These are phyloP conservation scores for Drosophila ohnishii DNA, from an alignment of 1,140 invertebrate genomes.

Conservation along the genomic window DNA sequence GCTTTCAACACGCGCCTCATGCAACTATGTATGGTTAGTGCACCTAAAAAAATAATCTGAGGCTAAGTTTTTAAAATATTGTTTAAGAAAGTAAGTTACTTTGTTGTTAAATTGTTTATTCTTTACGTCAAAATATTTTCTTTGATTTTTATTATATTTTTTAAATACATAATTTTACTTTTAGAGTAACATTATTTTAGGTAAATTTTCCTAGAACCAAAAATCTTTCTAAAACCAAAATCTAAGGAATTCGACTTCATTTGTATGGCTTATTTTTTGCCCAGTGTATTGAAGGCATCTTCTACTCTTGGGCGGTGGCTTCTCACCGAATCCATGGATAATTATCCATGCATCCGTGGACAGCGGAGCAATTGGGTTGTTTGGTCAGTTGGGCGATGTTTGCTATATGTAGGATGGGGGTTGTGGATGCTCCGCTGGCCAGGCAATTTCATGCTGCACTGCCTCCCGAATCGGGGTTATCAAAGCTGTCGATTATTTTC, in stretches of 20 bases:
- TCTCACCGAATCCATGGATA: constrained; percentile 49
- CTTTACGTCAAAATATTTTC: neutral
- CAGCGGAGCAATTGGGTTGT: constrained; percentile 75
- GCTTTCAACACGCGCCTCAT: constrained; percentile 68
- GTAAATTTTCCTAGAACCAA: too few species aligned
- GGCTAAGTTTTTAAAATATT: too few species aligned
- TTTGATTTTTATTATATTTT: too few species aligned
- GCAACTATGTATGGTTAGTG: constrained; percentile 39
- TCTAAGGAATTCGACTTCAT: too few species aligned
- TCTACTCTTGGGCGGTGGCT: constrained; percentile 41
- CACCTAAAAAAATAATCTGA: neutral
- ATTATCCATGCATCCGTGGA: constrained; percentile 76
- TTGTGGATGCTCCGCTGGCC: constrained; percentile 30
- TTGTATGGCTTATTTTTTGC: constrained; percentile 23
- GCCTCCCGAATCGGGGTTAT: constrained; percentile 55
- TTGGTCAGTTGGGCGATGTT: constrained; percentile 63
- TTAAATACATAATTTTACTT: too few species aligned
- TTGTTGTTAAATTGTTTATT: neutral
- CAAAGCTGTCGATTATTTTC: constrained; percentile 43
- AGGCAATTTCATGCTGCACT: constrained; percentile 76
- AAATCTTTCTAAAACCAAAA: too few species aligned
- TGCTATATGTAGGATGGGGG: constrained; percentile 1
- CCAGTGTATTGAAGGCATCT: constrained; percentile 10
- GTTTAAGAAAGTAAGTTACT: too few species aligned
- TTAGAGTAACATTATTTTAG: too few species aligned